Base-by-base conservation (phyloP, 2,888 invertebrate species). In the Ormyrus nitidulus region DNA sequence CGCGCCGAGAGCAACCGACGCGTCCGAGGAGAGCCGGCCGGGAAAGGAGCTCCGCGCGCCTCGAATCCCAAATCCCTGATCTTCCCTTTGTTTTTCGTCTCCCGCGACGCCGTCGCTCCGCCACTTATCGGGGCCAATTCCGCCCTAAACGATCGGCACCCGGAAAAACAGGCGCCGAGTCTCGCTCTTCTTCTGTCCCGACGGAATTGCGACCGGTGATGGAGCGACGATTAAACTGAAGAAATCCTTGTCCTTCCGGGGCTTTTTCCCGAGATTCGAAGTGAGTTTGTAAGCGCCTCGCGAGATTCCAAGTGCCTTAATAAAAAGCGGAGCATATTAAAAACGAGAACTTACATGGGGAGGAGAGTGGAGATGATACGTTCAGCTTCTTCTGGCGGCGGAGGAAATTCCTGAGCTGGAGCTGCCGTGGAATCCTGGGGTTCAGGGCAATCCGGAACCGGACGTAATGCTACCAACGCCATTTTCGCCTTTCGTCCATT, bases 401-500 rank as follows among this genome's bases (percentile, higher is more conserved):
- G 95, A 81, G 95, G 95, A 83, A 94, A 95, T 86, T 93, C 91
- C 59, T 91, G 90, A 61, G 88, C 83, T 89, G 92, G 89, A 91
- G 92, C 84, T 85, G 89, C 88, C 77, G 89, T 87, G 77, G 85
- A 84, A 86, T 92, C 92, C 86, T 91, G 92, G 80, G 91, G 92
- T 85, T 91, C 91, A 80, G 92, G 91, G 91, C 89, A 87, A 93
- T 94, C 91, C 92, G 94, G 92, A 93, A 95, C 90, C 93, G 90
- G 90, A 86, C 90, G 89, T 81, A 90, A 80, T 82, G 89, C 90
- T 85, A 90, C 93, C 90, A 95, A 91, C 89, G 94, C 94, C 91
- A 95, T 94, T 91, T 94, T 95, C 85, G 95, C 93, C 91, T 94
- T 94, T 90, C 96, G 94, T 86, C 96, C 96, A 94, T 96, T 96